phyloP scores from a whole-genome alignment of 1,140 invertebrate species.

The Bombus huntii region DNA sequence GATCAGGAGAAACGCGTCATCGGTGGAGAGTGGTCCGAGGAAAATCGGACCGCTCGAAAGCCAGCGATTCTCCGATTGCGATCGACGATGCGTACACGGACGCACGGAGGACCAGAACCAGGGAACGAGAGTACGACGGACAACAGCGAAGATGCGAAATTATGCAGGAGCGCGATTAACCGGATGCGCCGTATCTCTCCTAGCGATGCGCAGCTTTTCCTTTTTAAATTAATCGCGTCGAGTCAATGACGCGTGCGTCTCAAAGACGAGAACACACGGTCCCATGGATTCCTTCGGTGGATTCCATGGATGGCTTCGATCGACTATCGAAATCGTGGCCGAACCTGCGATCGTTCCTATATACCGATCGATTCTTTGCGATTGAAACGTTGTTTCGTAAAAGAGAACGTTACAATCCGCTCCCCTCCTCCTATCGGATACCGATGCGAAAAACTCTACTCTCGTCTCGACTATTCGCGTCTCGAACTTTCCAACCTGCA shows the following conservation, averaged over 20 bases:
- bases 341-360: too few relatives aligned
- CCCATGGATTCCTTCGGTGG: background rate
- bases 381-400: background rate
- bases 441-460: too few relatives aligned
- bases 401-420: background rate
- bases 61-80: constrained; percentile 22
- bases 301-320: background rate
- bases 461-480: background rate
- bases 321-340: background rate
- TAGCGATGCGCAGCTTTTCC: constrained; percentile 30
- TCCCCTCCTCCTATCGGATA: too few relatives aligned
- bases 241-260: background rate
- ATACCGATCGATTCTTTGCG: too few relatives aligned
- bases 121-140: too few relatives aligned
- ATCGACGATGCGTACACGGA: constrained; percentile 15
- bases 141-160: constrained; percentile 50
- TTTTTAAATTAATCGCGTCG: constrained; percentile 50
- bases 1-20: too few relatives aligned
- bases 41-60: constrained; percentile 8
- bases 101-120: too few relatives aligned
- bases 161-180: constrained; percentile 52
- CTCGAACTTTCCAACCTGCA: background rate
- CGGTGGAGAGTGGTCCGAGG: background rate
- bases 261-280: background rate
- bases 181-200: constrained; percentile 27